Base-by-base conservation (phyloP, 2,797 vertebrate genomes). In the Xenentodon cancila region DNA sequence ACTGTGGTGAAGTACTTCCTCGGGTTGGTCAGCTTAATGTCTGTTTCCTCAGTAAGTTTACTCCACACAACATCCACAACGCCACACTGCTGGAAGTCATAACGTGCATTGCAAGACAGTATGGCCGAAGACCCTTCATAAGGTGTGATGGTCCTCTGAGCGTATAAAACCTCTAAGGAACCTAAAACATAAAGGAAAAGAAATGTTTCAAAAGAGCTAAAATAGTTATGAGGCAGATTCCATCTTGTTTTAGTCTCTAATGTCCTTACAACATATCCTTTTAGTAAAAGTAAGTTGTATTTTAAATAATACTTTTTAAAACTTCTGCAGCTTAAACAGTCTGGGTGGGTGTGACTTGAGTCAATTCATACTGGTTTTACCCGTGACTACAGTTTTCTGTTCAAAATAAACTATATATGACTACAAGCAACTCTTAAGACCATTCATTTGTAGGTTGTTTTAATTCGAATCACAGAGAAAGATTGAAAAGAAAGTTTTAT, bases 1-100 rank as follows among this genome's bases (percentile, higher is more conserved):
- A 90, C 80, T 0, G 55, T 73, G 18, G 77, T 89, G 1, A 72
- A 7, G 73, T 79, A 85, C 51, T 19, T 79, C 0, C 1, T 0
- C n/a, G 77, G 69, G 13, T 86, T 6, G 0, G 1, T 80, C 64
- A 90, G 63, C 53, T 20, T 6, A 0, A 0, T 0, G 0, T 6
- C 2, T 11, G 0, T 1, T 0, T 0, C 0, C 0, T 3, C 0
- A 0, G 0, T 1, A 1, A 2, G 0, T 0, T 50, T 1, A 13
- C 0, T 0, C 87, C 89, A 90, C 0, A 11, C 34, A 0, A 13
- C 87, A 0, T 67, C 44, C 6, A 86, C 19, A 5, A 0, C 0
- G 0, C 49, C 5, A 2, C 89, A 90, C 0, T 0, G 0, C 0
- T 2, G 0, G 0, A 16, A 18, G 22, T 64, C 0, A 1, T 83